These are phyloP conservation scores for Holothuria leucospilota DNA, from an alignment of 53 echinoderm and acorn worm genomes.

Conservation along the genomic window DNA sequence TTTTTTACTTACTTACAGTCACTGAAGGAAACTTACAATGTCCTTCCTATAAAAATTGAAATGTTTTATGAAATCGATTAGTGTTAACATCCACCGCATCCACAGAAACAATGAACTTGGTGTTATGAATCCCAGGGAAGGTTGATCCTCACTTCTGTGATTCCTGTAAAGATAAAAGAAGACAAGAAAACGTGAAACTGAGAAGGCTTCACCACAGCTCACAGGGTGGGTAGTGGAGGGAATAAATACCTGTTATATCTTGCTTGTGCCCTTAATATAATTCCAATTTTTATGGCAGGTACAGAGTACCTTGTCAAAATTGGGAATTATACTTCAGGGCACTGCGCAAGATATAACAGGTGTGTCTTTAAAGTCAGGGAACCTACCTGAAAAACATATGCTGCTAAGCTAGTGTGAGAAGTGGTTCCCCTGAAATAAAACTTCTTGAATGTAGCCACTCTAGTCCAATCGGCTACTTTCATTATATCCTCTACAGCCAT, in stretches of 20 bases:
- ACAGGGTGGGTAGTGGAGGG: conserved; percentile 8
- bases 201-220: background rate
- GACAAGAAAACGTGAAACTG: background rate
- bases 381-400: background rate
- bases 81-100: no score
- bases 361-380: background rate
- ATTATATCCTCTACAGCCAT: conserved; percentile 42
- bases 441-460: conserved; percentile 35
- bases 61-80: no score
- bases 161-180: background rate
- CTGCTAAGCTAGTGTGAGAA: background rate
- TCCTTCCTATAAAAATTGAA: no score
- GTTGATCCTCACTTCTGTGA: background rate
- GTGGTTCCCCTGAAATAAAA: background rate
- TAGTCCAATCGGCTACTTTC: conserved; percentile 40
- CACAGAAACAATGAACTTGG: no score
- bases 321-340: background rate
- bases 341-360: conserved; percentile 43
- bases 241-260: background rate
- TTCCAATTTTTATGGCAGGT: conserved; percentile 46
- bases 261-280: conserved; percentile 40
- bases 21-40: no score
- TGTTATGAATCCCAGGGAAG: no score
- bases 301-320: conserved; percentile 14
- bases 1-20: no score